Evolutionary conservation across 2,797 vertebrate species (phyloP).

Genomic region (Gallinago stenura): DNA sequence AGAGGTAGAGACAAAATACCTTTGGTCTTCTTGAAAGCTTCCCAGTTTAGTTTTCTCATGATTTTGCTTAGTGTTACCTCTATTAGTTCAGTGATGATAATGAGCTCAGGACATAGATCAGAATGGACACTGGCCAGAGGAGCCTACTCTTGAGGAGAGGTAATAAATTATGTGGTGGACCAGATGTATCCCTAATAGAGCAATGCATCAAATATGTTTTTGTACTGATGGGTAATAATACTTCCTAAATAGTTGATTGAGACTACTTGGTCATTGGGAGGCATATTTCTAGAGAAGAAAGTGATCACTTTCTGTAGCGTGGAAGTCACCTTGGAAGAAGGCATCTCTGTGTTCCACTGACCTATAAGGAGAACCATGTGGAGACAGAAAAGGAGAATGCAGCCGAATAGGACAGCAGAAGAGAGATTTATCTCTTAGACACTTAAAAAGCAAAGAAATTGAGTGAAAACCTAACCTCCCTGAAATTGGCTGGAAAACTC

Average conservation of each 20-base stretch:
- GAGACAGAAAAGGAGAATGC: not conserved
- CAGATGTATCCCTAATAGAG: not conserved
- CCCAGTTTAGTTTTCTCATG: not conserved
- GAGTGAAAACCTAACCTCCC: not conserved
- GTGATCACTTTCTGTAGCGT: not conserved
- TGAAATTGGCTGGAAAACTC: not conserved
- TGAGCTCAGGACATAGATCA: not conserved
- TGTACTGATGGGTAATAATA: not conserved
- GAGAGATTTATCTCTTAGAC: not conserved
- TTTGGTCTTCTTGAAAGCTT: not conserved
- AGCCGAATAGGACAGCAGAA: not conserved
- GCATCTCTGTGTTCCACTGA: not conserved
- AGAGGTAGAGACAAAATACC: not conserved
- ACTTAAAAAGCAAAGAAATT: not conserved
- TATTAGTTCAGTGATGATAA: not conserved
- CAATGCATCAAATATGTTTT: not conserved
- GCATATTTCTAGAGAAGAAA: not conserved
- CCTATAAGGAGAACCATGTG: not conserved
- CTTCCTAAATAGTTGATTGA: not conserved
- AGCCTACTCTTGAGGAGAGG: not conserved
- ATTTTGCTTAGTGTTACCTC: not conserved
- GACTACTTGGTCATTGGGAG: not conserved
- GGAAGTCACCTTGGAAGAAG: slow-evolving; percentile 15
- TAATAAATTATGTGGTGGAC: not conserved
- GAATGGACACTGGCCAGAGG: not conserved